Base-by-base conservation (phyloP, 2,888 invertebrate species). In the Xestia ashworthii region DNA sequence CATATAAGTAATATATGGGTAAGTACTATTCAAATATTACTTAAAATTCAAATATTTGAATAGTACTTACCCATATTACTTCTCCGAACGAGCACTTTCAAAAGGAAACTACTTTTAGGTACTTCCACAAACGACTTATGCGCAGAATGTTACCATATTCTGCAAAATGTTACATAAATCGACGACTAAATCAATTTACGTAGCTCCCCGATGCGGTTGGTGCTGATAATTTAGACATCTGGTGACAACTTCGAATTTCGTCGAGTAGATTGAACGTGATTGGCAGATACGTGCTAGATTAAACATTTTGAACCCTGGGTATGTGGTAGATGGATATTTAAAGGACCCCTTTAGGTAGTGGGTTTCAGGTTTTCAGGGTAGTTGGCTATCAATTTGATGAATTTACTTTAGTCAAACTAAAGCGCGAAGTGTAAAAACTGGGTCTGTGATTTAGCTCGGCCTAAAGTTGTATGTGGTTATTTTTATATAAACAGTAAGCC, bases 201-300 rank as follows among this genome's bases (percentile, higher is more conserved):
- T 71, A 25, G 16, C 41, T 41, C 25, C 22, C 46, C 38, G 19
- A 48, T 55, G 80, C 11, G 32, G 53, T 71, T n/a, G 19, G 38
- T 48, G n/a, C 25, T 14, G 46, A 65, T 71, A 80, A 78, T 78
- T 77, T 53, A 32, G 79, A 69, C 53, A 53, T 46, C 11, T 77
- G n/a, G 9, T 67, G 48, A 65, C 67, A 44, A 53, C 8, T 11
- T 55, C 11, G 4, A 55, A 11, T n/a, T 55, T 50, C 5, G 16
- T 5, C 19, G 60, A 44, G 19, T 62, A n/a, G 12, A 19, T 44
- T n/a, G n/a, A 19, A 19, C 19, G 6, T 41, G 41, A 69, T 55
- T 55, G 53, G n/a, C 41, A 55, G n/a, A 41, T 41, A 19, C 41
- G 55, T 69, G 53, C 5, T 55, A 22, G 53, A 55, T 50, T 44